Conservation (phyloP, 2,113 vertebrate genomes). For the Tiliqua scincoides region DNA sequence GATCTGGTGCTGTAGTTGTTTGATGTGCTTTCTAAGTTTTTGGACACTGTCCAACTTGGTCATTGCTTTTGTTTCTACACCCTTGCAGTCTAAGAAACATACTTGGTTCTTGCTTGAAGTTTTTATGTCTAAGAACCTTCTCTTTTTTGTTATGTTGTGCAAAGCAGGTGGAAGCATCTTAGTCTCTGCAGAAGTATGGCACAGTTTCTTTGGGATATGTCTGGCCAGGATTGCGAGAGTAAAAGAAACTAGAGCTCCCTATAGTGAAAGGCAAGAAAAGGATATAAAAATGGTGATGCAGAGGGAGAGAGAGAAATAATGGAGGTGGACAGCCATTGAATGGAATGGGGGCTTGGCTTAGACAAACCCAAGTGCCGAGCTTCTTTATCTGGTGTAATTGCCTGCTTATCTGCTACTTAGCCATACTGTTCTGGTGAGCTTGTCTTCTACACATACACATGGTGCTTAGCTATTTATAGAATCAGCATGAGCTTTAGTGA, state of each 20-base stretch:
- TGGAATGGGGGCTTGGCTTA: neutral
- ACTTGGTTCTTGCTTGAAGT: neutral
- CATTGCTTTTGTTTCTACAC: neutral
- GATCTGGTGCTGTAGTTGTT: neutral
- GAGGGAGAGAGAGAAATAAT: constrained; percentile 25
- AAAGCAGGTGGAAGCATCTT: neutral
- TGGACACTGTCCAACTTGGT: neutral
- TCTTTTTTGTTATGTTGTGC: neutral
- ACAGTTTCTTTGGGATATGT: constrained; percentile 18
- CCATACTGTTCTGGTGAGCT: constrained; percentile 17
- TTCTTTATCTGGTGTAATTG: constrained; percentile 46
- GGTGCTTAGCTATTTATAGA: constrained; percentile 55
- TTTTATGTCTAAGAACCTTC: neutral
- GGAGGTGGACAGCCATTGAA: neutral
- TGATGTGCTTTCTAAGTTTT: neutral
- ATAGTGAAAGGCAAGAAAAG: neutral
- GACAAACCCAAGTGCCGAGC: constrained; percentile 13
- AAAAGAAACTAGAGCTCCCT: neutral
- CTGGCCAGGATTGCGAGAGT: constrained; percentile 3
- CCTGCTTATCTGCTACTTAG: constrained; percentile 29
- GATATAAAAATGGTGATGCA: constrained; percentile 28
- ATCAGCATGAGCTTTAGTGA: constrained; percentile 28
- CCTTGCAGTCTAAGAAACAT: neutral
- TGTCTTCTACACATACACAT: constrained; percentile 23
- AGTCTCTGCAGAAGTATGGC: neutral